Base-by-base conservation (phyloP, 2,797 vertebrate species). In the Nasua narica region DNA sequence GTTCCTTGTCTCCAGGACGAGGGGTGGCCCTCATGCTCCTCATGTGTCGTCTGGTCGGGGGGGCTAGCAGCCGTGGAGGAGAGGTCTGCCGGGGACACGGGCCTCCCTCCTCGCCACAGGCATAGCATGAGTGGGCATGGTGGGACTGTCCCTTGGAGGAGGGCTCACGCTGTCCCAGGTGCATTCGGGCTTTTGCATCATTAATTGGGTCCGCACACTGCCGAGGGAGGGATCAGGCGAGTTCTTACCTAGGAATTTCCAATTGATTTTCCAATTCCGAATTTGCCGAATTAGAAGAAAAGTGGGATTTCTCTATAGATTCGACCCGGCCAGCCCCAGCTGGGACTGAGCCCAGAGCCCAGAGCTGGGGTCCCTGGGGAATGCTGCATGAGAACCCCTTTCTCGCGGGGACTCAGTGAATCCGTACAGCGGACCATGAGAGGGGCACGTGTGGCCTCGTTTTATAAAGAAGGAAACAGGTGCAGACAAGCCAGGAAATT, bases 41-140 rank as follows among this genome's bases (percentile, higher is more conserved):
- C 11, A 29, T 18, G 29, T 70, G 50, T 25, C 3, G 1, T 18
- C 70, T 29, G 3, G 0, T 9, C 27, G 56, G 70, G 7, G 52
- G 12, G 15, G 43, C 23, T 46, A 50, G 43, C 1, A 1, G 29
- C 50, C 0, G 1, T 14, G 54, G 46, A 7, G 29, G 65, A 29
- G 48, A 3, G 4, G 8, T 2, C 35, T 2, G 25, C 50, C 13
- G 35, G 62, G n/a, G 32, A 50, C 52, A 0, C 0, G 27, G 52
- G 84, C n/a, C 40, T 69, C n/a, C 12, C 25, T 37, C 58, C 8
- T 29, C 11, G 1, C 21, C 0, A 1, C 0, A 9, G 77, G 62
- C 35, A 6, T 27, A n/a, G 70, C 0, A 3, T 58, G 13, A 1
- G 69, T 0, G 3, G 1, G 0, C 0, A 9, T 1, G 0, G 0